Percentiles rank a stretch among this genome's conserved stretches.
These are phyloP conservation scores for Cryptotis parvus DNA, from an alignment of 2,113 vertebrate species.

Conservation along the genomic window DNA sequence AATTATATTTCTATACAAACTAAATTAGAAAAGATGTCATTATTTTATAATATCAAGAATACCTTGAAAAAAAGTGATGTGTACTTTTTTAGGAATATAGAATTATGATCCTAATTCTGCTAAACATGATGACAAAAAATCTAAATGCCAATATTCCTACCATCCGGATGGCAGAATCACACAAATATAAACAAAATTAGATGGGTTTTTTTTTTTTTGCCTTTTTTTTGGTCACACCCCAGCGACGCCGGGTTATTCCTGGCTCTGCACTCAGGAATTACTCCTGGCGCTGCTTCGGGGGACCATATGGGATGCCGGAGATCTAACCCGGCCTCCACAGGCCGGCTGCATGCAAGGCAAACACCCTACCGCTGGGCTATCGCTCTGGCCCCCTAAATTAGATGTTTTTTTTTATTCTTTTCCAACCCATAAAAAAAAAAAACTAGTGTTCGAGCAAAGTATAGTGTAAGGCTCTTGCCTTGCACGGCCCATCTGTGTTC, in stretches of 20 bases:
- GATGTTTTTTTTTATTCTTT: neutral
- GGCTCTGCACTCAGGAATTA: too few species aligned
- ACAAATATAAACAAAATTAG: neutral
- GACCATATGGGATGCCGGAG: too few species aligned
- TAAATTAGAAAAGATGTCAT: neutral
- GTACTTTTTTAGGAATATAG: neutral
- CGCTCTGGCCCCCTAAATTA: too few species aligned
- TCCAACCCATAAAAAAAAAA: neutral
- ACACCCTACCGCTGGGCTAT: too few species aligned
- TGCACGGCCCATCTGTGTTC: too few species aligned
- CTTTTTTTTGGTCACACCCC: too few species aligned
- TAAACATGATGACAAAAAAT: conserved; percentile 1
- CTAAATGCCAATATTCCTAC: neutral
- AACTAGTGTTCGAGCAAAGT: neutral
- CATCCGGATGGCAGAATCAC: neutral
- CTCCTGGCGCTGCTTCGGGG: too few species aligned
- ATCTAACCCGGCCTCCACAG: too few species aligned
- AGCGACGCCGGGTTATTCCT: too few species aligned
- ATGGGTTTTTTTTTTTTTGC: too few species aligned
- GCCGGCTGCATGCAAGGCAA: too few species aligned
- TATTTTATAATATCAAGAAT: conserved; percentile 42
- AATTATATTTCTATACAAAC: neutral
- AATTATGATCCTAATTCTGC: neutral
- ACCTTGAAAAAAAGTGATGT: conserved; percentile 3
- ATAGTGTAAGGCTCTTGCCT: too few species aligned